A percentile compares a stretch with the other conserved stretches of the same genome.
phyloP scores from a whole-genome alignment of 30 jellyfish, hydroid and myxozoan species.

The Hydra vulgaris region DNA sequence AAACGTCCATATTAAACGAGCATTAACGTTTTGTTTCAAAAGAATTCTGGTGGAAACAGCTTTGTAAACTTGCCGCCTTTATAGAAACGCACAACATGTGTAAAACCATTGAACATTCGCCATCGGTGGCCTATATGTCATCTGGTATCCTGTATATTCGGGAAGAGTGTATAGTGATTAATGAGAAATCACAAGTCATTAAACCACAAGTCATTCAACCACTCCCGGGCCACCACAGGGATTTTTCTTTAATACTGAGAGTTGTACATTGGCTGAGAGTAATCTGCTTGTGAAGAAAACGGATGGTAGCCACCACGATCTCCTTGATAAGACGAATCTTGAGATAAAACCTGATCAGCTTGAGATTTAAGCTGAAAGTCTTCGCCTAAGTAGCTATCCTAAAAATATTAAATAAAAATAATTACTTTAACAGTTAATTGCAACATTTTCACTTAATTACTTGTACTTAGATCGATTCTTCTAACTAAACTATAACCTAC shows the following conservation, averaged over 20 bases:
- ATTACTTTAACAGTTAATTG: no score
- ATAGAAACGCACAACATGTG: slow-evolving; percentile 2
- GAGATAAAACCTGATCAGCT: slow-evolving; percentile 96
- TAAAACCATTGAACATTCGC: slow-evolving; percentile 28
- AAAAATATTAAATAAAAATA: background rate
- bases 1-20: background rate
- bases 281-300: slow-evolving; percentile 90
- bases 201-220: background rate
- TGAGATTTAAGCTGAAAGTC: slow-evolving; percentile 97
- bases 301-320: slow-evolving; percentile 99
- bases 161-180: background rate
- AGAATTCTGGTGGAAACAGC: background rate
- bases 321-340: slow-evolving; percentile 97
- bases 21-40: background rate
- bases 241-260: slow-evolving; percentile 73
- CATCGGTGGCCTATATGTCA: slow-evolving; percentile 47
- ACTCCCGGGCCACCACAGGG: slow-evolving; percentile 35
- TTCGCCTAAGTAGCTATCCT: slow-evolving; percentile 96
- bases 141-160: slow-evolving; percentile 1
- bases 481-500: background rate
- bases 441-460: background rate
- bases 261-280: slow-evolving; percentile 97
- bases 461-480: background rate
- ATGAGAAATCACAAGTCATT: background rate
- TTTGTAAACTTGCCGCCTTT: background rate